Conservation (phyloP, 2,888 invertebrate species). For the Escarpia spicata region DNA sequence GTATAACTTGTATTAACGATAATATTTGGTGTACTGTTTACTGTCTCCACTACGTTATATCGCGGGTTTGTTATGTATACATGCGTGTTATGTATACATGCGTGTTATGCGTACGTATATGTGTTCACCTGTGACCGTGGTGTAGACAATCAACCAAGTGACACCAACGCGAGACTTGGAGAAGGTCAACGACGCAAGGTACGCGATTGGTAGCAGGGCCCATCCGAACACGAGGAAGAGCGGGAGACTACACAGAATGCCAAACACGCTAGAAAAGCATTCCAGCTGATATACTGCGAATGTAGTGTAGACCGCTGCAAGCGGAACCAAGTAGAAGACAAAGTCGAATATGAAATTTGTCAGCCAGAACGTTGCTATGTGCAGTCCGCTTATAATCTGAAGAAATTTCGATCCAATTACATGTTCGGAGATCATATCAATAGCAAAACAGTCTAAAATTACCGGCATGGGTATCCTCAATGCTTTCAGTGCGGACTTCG, state of each 20-base stretch:
- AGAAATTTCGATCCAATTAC: background rate
- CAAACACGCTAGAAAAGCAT: background rate
- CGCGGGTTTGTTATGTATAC: too few species aligned
- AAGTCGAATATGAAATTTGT: background rate
- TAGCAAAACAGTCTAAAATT: background rate
- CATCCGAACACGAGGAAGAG: conserved; percentile 72
- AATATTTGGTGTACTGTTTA: too few species aligned
- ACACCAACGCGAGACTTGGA: conserved; percentile 45
- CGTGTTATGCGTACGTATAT: background rate
- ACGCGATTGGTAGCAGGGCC: conserved; percentile 75
- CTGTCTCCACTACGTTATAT: too few species aligned
- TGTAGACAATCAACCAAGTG: background rate
- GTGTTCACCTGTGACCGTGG: background rate
- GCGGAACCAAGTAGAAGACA: background rate
- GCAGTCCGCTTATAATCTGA: background rate
- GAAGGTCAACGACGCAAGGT: conserved; percentile 76
- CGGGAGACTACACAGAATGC: conserved; percentile 54
- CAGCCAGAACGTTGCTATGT: background rate
- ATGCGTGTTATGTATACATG: background rate
- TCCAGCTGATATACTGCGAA: background rate
- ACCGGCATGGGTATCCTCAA: background rate
- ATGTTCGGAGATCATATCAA: background rate
- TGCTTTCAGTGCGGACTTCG: background rate
- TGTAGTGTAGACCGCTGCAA: background rate
- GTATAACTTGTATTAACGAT: too few species aligned